Evolutionary conservation across 2,113 vertebrate genomes (phyloP), one percentile per base, ranked within the genome.

Genomic region (Tragulus kanchil): DNA sequence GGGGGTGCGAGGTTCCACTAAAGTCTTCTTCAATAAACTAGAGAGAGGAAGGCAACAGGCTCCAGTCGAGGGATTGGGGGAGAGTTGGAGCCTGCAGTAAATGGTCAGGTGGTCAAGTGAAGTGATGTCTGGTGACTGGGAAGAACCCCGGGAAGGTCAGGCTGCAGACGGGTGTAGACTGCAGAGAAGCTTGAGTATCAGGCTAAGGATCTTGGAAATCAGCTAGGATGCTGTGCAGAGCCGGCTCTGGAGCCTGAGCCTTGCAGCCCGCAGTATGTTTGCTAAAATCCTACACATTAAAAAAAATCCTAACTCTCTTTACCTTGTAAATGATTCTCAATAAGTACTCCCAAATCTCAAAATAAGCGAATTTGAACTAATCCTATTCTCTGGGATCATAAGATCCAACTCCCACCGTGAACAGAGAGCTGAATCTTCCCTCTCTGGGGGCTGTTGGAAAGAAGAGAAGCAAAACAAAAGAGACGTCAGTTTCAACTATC

Each of bases 281-380:
- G 84, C 93, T 92, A 79, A 94, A 90, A 28, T n/a, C n/a, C n/a
- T 59, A 31, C 45, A 7, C 3, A 42, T 64, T 82, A 56, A 75
- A 52, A 85, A 85, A 89, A 67, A 90, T 42, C 65, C 50, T 69
- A 56, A 50, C 45, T 86, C 14, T 85, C 8, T 36, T 92, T 25
- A n/a, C 54, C 31, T 56, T 54, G 50, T 8, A n/a, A 28, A 26
- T 58, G 28, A 50, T 10, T 54, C 25, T 90, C 19, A 28, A 52
- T 25, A 83, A 78, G n/a, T 16, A 28, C 36, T 58, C 10, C 17
- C 25, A 85, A 85, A 52, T 78, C 21, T n/a, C 89, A 75, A 71
- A 69, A 15, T 11, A 67, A 48, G n/a, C 52, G 79, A 52, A 79
- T 85, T 2, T 89, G 64, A 91, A 75, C 15, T 9, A 75, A 71